These are phyloP conservation scores for Gambusia affinis DNA, from an alignment of 2,113 vertebrate species.

Conservation along the genomic window DNA sequence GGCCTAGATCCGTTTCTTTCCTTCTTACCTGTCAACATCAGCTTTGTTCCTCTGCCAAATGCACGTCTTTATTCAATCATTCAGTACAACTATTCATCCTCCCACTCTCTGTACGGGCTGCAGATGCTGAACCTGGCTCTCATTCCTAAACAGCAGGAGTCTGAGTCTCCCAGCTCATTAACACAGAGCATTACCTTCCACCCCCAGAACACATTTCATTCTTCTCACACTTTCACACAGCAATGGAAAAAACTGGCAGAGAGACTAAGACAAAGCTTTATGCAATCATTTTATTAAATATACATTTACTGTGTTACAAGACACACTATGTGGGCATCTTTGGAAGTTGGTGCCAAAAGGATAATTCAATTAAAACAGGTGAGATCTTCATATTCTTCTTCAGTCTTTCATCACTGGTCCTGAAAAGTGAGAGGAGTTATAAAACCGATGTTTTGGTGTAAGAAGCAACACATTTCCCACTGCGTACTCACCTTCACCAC, in stretches of 20 bases:
- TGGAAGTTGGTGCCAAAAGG: conserved; percentile 14
- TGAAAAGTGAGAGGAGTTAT: conserved; percentile 44
- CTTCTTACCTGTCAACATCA: conserved; percentile 15
- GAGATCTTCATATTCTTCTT: conserved; percentile 22
- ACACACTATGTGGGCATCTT: conserved; percentile 28
- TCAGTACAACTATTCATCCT: conserved; percentile 54
- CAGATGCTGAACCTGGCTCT: conserved; percentile 81
- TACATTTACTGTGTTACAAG: conserved; percentile 42
- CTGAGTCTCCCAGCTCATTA: conserved; percentile 76
- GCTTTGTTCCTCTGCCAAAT: conserved; percentile 25
- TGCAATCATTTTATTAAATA: conserved; percentile 69
- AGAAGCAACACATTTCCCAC: not conserved
- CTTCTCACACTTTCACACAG: conserved; percentile 55
- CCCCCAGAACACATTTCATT: conserved; percentile 62
- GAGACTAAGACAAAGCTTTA: conserved; percentile 5
- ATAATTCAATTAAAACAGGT: conserved; percentile 30
- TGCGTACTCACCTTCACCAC: conserved; percentile 84
- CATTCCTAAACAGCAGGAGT: conserved; percentile 80
- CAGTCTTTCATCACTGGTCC: conserved; percentile 65
- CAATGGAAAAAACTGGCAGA: conserved; percentile 33
- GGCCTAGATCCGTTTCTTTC: not conserved
- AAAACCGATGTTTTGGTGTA: conserved; percentile 3
- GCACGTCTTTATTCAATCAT: conserved; percentile 46
- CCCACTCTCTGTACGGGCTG: conserved; percentile 65
- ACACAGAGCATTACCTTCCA: conserved; percentile 72